Evolutionary conservation across 2,113 vertebrate genomes (phyloP).

Genomic region (Eublepharis macularius): DNA sequence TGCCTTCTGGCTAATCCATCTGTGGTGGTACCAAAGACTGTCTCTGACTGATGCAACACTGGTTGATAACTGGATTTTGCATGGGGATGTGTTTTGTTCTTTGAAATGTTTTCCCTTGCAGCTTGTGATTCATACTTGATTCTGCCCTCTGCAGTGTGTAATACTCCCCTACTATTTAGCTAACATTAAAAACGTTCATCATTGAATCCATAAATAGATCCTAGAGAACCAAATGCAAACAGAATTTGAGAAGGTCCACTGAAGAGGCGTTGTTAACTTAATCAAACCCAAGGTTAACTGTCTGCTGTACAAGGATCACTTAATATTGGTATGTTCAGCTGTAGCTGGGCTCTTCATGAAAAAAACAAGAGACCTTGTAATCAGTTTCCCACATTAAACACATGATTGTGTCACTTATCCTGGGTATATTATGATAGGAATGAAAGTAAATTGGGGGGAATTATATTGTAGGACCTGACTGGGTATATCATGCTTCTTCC

Average conservation of each 20-base stretch:
- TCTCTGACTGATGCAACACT: neutral
- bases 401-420: neutral
- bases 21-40: constrained; percentile 22
- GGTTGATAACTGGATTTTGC: constrained; percentile 35
- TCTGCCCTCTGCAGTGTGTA: constrained; percentile 64
- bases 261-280: constrained; percentile 36
- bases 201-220: constrained; percentile 63
- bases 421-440: constrained; percentile 47
- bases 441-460: constrained; percentile 62
- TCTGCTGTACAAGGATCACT: constrained; percentile 39
- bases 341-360: no score
- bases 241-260: constrained; percentile 41
- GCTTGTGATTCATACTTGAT: constrained; percentile 64
- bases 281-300: constrained; percentile 43
- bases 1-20: neutral
- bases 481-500: constrained; percentile 18
- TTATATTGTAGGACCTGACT: constrained; percentile 47
- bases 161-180: constrained; percentile 68
- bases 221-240: constrained; percentile 47
- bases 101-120: constrained; percentile 58
- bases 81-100: constrained; percentile 60
- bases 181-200: constrained; percentile 66
- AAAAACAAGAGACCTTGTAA: neutral
- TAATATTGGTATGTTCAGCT: constrained; percentile 8
- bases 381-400: constrained; percentile 33